Evolutionary conservation across 2,797 vertebrate genomes (phyloP), one percentile per base, ranked within the genome.

Genomic region (Tadarida brasiliensis): DNA sequence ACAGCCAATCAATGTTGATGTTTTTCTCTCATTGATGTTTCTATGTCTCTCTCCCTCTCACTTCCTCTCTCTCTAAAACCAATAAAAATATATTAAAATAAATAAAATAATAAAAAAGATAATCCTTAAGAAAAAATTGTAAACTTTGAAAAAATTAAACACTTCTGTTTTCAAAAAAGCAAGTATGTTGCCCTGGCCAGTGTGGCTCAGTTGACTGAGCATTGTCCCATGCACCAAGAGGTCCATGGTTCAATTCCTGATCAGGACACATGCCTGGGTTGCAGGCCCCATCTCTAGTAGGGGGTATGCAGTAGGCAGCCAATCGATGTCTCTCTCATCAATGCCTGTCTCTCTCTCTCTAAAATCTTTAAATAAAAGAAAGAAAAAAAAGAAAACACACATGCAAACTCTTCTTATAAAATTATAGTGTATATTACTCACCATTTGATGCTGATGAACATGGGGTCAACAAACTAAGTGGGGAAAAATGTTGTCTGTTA

Each of bases 401-500:
- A 68, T 22, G 3, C 24, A 89, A 87, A 70, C 22, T 87, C 44
- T 71, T 92, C 59, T 26, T 70, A 57, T 15, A 26, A 16, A 95
- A 86, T 61, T 39, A 92, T 1, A 70, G 14, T 22, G 24, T 20
- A 33, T 24, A 90, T 7, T 67, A 98, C 98, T 99, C 92, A 99
- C 99, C 98, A 44, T 98, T 99, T 74, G 99, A 99, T 97, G 99
- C 98, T 98, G 98, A 99, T 98, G 99, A 99, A 98, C 98, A 99
- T 0, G 99, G 98, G 97, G 98, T 98, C 98, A 99, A 96, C 93
- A 99, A 98, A 98, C 98, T 99, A 74, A 99, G 98, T 33, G 99
- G 98, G 97, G 99, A 99, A 97, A 99, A 99, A 98, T 99, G 99
- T 73, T 99, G 99, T 98, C 98, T 98, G 97, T 98, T 99, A 89